A percentile compares a stretch with the other conserved stretches of the same genome.
These are phyloP conservation scores for Ascidia mentula DNA, from an alignment of 23 tunicate genomes.

Conservation along the genomic window DNA sequence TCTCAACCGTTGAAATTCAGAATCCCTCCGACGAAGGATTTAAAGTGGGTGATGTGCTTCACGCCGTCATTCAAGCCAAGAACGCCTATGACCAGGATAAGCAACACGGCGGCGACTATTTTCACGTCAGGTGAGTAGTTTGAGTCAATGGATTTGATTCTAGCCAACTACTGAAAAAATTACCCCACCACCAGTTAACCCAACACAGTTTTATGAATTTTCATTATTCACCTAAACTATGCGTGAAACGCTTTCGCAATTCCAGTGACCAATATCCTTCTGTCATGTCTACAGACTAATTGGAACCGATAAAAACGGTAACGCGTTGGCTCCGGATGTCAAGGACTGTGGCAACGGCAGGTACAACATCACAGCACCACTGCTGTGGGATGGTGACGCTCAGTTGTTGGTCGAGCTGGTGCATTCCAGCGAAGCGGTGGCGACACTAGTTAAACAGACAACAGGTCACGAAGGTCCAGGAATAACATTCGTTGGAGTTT, in stretches of 20 bases:
- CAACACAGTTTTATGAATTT: background rate
- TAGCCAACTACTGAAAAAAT: no score
- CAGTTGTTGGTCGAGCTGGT: background rate
- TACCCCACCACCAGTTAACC: no score
- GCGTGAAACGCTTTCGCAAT: no score
- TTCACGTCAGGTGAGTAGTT: background rate
- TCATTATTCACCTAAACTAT: no score
- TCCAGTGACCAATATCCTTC: background rate
- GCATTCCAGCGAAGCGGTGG: constrained; percentile 11
- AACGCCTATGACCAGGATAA: background rate
- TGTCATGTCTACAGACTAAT: background rate
- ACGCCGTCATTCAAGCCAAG: background rate
- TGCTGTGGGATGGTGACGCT: constrained; percentile 8
- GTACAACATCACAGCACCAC: background rate
- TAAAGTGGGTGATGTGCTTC: background rate
- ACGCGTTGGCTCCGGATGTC: background rate
- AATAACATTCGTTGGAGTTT: background rate
- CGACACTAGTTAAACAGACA: background rate
- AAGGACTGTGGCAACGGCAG: background rate
- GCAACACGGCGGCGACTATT: background rate
- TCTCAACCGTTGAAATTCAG: background rate
- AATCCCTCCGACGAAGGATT: background rate
- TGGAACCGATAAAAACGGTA: background rate
- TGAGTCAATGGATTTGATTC: background rate
- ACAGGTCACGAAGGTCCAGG: background rate